Percentiles rank a stretch among this genome's conserved stretches.
These are phyloP conservation scores for Neria commutata DNA, from an alignment of 2,888 invertebrate genomes.

Conservation along the genomic window DNA sequence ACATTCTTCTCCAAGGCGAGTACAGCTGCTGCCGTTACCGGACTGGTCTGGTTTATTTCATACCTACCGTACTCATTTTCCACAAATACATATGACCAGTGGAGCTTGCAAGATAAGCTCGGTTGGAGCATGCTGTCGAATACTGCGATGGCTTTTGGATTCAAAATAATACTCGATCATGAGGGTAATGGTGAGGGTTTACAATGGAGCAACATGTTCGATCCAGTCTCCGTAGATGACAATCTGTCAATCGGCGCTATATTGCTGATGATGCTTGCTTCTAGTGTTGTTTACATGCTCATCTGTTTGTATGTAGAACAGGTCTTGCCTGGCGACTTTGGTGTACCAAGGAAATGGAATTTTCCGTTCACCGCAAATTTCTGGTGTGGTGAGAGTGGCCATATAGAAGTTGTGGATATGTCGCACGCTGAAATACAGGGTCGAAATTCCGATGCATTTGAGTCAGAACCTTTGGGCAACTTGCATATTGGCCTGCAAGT, in stretches of 20 bases:
- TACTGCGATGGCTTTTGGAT: constrained; percentile 78
- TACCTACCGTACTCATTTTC: constrained; percentile 75
- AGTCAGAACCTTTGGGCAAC: constrained; percentile 50
- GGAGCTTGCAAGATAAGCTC: constrained; percentile 68
- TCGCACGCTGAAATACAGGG: too few relatives aligned
- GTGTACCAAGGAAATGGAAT: constrained; percentile 79
- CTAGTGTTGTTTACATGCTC: constrained; percentile 65
- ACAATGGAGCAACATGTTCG: constrained; percentile 64
- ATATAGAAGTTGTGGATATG: constrained; percentile 23
- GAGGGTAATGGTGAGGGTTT: constrained; percentile 70
- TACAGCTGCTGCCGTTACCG: constrained; percentile 77
- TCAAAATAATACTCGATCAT: constrained; percentile 72
- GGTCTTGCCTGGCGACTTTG: constrained; percentile 81
- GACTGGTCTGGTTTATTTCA: constrained; percentile 74
- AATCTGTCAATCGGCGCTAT: constrained; percentile 73
- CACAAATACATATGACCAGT: constrained; percentile 69
- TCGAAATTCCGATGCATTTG: constrained; percentile 10
- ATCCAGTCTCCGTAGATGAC: constrained; percentile 69
- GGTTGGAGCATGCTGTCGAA: constrained; percentile 72
- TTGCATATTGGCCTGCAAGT: constrained; percentile 62
- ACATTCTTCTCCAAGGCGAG: constrained; percentile 80
- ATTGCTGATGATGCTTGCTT: constrained; percentile 68
- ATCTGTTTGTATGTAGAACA: constrained; percentile 84
- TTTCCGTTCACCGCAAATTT: constrained; percentile 69
- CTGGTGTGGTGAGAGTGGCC: constrained; percentile 56